Evolutionary conservation across 2,797 vertebrate genomes (phyloP), one percentile per base, ranked within the genome.

Genomic region (Jordanella pulchra): DNA sequence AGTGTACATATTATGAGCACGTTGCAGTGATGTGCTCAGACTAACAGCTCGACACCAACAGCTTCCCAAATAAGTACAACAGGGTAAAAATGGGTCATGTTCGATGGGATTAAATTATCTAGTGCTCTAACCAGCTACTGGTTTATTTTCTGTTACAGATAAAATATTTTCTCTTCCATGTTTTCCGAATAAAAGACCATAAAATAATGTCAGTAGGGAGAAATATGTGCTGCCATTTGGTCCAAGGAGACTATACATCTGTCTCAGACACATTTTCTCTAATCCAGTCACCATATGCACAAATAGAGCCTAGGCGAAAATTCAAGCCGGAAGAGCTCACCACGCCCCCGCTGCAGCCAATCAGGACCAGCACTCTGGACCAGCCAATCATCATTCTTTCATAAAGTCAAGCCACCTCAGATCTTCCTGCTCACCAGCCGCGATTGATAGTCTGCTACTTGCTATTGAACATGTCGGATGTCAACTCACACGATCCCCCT

Each of bases 1-100:
- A 12, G 47, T 71, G 66, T 82, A n/a, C n/a, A n/a, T n/a, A 67
- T 55, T 55, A 21, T 55, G n/a, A 73, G 47, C 18, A 54, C 45
- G 65, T 72, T 71, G 35, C 65, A 45, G 45, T 5, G 44, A 74
- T 71, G 63, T 69, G 44, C 53, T 45, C 17, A 13, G 14, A 55
- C 25, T 54, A 54, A n/a, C 10, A 13, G 7, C 25, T 14, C 25
- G 53, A 13, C 53, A 53, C 30, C 7, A 11, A 0, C 1, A 42
- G 11, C 28, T 65, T n/a, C 39, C 47, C 21, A 39, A 35, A 69
- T 23, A 61, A 69, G 12, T 28, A 44, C 1, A 13, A 67, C 6
- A 21, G 25, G n/a, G 6, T 53, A 47, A 69, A 69, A 25, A 61
- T 35, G 0, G 12, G 48, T 61, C 32, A 30, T 58, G 23, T 47